phyloP scores from a whole-genome alignment of 2,888 invertebrate genomes.

The Dexiosoma caninum region DNA sequence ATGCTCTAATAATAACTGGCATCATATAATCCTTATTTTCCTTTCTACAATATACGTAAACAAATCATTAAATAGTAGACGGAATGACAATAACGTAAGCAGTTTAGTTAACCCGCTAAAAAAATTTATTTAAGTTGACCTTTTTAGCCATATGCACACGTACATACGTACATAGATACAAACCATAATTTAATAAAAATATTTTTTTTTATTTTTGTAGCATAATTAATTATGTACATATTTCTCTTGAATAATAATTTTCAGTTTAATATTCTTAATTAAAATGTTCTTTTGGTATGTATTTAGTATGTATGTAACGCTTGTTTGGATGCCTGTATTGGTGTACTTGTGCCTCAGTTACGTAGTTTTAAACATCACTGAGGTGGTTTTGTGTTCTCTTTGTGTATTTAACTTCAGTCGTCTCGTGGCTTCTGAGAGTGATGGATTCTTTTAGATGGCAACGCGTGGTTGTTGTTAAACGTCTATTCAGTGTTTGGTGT shows the following conservation, averaged over 20 bases:
- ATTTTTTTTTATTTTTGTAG: too few relatives aligned
- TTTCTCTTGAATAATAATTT: too few relatives aligned
- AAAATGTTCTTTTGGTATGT: too few relatives aligned
- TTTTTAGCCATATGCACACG: too few relatives aligned
- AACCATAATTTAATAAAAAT: too few relatives aligned
- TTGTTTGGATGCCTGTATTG: not conserved
- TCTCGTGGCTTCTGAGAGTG: conserved; percentile 64
- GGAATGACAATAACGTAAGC: not conserved
- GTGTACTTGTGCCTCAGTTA: not conserved
- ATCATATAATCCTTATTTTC: not conserved
- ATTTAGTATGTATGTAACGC: not conserved
- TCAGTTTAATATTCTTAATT: too few relatives aligned
- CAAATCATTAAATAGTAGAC: conserved; percentile 9
- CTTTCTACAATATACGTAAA: conserved; percentile 44
- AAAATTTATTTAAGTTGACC: conserved; percentile 18
- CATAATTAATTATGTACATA: too few relatives aligned
- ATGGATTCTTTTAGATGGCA: conserved; percentile 56
- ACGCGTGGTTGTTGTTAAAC: conserved; percentile 19
- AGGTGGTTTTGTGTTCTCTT: conserved; percentile 39
- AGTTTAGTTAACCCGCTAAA: conserved; percentile 29
- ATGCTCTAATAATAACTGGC: too few relatives aligned
- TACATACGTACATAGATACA: too few relatives aligned
- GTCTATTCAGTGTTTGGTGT: conserved; percentile 20
- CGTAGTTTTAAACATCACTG: conserved; percentile 14
- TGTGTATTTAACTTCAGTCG: conserved; percentile 54